Base-by-base conservation (phyloP, 2,888 invertebrate species). In the Nysson spinosus region DNA sequence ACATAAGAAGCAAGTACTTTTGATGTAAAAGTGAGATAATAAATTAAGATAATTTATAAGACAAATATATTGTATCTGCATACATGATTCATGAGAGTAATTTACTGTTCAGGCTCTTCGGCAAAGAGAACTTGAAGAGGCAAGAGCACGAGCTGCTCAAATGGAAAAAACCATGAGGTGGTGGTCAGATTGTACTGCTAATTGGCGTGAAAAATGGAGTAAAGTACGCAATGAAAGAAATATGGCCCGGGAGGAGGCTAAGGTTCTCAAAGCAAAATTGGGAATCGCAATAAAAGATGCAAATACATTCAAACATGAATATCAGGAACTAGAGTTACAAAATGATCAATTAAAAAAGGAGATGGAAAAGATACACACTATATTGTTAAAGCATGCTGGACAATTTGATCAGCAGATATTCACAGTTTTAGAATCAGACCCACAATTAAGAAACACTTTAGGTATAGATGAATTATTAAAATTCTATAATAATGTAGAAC, bases 141-240 rank as follows among this genome's bases (percentile, higher is more conserved):
- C 97, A 0, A 90, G 97, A 72, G 96, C 97, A 2, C 89, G 98
- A 67, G 97, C 97, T 11, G 94, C 97, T 0, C 98, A 99, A 88
- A 99, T 99, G 99, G 99, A 99, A 87, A 98, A 98, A 88, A 99
- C 98, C 0, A 98, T 99, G 98, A 90, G 97, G 60, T 99, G 98
- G 98, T 99, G 94, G 98, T 97, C 95, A 47, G 98, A 98, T 87
- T 99, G 99, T 86, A 98, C 98, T 0, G 96, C 97, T 0, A 96
- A 96, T 85, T 97, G 97, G 97, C 89, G 96, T 26, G 95, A 95
- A 85, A 98, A 98, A 84, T 99, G 98, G 98, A 95, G 95, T 89
- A 92, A 97, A 90, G 93, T 95, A 77, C 91, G 97, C 51, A 96
- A 94, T 84, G 98, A 98, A 88, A 90, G 98, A 17, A 98, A 98